A percentile compares a stretch with the other conserved stretches of the same genome.
Conservation (phyloP, 2,888 invertebrate genomes). For the Dysmachus trigonus region DNA sequence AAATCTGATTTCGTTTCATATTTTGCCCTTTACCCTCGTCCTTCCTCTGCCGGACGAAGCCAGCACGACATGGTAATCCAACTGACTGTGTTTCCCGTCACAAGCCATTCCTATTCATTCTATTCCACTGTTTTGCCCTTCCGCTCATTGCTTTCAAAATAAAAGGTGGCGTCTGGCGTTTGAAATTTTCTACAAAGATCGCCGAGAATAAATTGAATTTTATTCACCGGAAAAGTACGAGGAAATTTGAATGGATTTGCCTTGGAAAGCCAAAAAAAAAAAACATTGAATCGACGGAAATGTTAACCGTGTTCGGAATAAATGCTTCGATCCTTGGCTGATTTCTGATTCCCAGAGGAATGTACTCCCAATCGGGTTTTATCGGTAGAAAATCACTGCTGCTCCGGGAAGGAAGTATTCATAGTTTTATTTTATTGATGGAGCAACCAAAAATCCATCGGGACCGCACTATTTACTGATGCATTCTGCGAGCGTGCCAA, state of each 20-base stretch:
- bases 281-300: neutral
- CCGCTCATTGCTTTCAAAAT: constrained; percentile 5
- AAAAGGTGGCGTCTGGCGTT: neutral
- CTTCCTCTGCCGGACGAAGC: neutral
- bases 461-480: neutral
- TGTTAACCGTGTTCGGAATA: neutral
- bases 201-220: constrained; percentile 21
- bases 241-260: constrained; percentile 15
- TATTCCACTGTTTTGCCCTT: neutral
- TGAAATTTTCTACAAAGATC: neutral
- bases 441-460: neutral
- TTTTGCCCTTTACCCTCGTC: neutral
- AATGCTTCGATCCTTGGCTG: neutral
- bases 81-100: constrained; percentile 6
- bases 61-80: neutral
- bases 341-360: neutral
- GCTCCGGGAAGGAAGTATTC: neutral
- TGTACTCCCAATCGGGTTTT: neutral
- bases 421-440: neutral
- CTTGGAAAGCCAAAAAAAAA: neutral
- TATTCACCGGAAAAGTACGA: constrained; percentile 20
- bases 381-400: neutral
- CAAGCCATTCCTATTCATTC: neutral
- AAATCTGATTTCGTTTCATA: neutral
- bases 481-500: neutral